Conservation (phyloP, 2,113 vertebrate genomes). For the Manacus vitellinus region DNA sequence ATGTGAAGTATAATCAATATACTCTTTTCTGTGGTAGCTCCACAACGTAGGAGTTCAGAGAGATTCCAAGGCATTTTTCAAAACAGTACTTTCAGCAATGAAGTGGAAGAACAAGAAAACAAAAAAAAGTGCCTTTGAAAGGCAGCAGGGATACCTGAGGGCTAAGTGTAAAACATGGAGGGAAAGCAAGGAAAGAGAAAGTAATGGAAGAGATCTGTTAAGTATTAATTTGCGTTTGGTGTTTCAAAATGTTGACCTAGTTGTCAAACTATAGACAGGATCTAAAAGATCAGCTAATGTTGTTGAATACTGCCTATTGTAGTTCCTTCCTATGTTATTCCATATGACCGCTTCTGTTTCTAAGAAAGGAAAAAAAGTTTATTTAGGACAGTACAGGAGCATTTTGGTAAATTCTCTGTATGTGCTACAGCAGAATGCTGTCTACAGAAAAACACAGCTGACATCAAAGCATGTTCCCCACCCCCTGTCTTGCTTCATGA, state of each 20-base stretch:
- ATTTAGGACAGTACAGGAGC: neutral
- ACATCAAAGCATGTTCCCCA: slow-evolving; percentile 72
- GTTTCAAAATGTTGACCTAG: slow-evolving; percentile 13
- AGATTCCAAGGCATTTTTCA: slow-evolving; percentile 31
- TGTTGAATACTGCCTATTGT: neutral
- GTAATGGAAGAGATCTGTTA: neutral
- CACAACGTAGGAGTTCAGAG: neutral
- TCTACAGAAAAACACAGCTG: slow-evolving; percentile 60
- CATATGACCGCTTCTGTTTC: neutral
- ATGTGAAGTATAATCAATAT: slow-evolving; percentile 65
- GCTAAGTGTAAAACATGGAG: neutral
- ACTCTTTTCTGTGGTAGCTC: slow-evolving; percentile 1
- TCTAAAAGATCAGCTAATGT: neutral
- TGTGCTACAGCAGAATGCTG: slow-evolving; percentile 43
- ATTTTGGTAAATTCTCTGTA: slow-evolving; percentile 56
- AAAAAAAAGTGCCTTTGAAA: slow-evolving; percentile 29
- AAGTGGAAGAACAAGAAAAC: slow-evolving; percentile 12
- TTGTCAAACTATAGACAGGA: neutral
- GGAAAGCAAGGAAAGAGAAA: neutral
- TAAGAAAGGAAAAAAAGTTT: slow-evolving; percentile 33
- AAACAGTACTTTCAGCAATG: slow-evolving; percentile 12
- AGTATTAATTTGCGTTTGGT: slow-evolving; percentile 21
- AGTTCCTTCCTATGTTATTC: neutral
- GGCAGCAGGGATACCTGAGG: neutral
- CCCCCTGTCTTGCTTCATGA: slow-evolving; percentile 66